Evolutionary conservation across 2,797 vertebrate genomes (phyloP).

Genomic region (Pseudochromis fuscus): DNA sequence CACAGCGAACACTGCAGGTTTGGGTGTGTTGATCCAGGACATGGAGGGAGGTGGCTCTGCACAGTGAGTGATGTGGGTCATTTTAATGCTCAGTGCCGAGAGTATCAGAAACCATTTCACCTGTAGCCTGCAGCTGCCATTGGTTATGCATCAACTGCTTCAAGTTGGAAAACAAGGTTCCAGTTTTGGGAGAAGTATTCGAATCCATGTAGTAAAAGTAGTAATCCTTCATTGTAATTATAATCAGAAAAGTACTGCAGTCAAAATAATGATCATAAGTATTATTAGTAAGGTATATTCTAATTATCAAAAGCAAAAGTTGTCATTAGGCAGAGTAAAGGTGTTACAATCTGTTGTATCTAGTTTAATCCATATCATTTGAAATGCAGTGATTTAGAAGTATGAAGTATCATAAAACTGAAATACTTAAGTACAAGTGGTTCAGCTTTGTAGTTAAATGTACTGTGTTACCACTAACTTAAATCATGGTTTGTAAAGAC

Average conservation of each 20-base stretch:
- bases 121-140: conserved; percentile 12
- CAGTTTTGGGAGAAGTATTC: background rate
- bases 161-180: conserved; percentile 13
- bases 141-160: conserved; percentile 13
- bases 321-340: too few relatives aligned
- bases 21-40: background rate
- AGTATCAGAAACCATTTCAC: conserved; percentile 9
- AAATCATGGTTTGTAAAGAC: too few relatives aligned
- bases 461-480: too few relatives aligned
- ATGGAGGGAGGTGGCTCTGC: background rate
- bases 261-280: too few relatives aligned
- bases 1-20: background rate
- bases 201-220: background rate
- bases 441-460: too few relatives aligned
- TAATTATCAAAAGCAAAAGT: too few relatives aligned
- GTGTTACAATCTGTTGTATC: too few relatives aligned
- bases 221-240: too few relatives aligned
- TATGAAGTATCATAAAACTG: too few relatives aligned
- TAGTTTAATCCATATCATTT: too few relatives aligned
- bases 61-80: background rate
- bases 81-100: background rate
- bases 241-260: background rate
- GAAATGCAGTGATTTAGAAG: too few relatives aligned
- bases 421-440: too few relatives aligned
- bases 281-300: background rate